These are phyloP conservation scores for Oreochromis niloticus DNA, from an alignment of 2,113 vertebrate species.

Conservation along the genomic window DNA sequence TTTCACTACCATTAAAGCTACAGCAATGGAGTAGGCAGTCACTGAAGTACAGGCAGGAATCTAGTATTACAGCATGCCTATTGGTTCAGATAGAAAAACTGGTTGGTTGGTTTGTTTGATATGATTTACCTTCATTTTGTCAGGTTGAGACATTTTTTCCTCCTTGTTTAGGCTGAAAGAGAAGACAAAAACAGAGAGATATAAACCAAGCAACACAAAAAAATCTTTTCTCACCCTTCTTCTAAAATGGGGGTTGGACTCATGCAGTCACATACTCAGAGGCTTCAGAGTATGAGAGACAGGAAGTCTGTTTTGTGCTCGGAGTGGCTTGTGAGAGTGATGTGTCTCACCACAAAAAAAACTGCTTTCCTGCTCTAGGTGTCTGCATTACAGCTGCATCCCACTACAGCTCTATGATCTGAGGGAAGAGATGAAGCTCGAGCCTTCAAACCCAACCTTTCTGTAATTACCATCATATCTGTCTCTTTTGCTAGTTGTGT, in stretches of 20 bases:
- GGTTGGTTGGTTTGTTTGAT: not conserved
- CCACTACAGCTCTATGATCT: not conserved
- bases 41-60: not conserved
- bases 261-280: not conserved
- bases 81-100: not conserved
- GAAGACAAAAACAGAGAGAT: not conserved
- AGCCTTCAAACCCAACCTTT: not conserved
- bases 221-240: not conserved
- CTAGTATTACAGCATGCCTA: not conserved
- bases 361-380: conserved; percentile 9
- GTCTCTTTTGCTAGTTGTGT: not conserved
- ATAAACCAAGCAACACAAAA: not conserved
- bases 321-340: not conserved
- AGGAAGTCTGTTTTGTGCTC: conserved; percentile 55
- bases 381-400: not conserved
- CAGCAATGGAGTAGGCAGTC: not conserved
- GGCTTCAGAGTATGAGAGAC: conserved; percentile 25
- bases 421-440: not conserved
- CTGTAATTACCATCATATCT: not conserved
- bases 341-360: conserved; percentile 34
- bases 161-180: conserved; percentile 35
- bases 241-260: not conserved
- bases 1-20: not conserved
- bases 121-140: conserved; percentile 73
- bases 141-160: conserved; percentile 73